phyloP scores from a whole-genome alignment of 1,140 invertebrate genomes.

The Anthonomus grandis region DNA sequence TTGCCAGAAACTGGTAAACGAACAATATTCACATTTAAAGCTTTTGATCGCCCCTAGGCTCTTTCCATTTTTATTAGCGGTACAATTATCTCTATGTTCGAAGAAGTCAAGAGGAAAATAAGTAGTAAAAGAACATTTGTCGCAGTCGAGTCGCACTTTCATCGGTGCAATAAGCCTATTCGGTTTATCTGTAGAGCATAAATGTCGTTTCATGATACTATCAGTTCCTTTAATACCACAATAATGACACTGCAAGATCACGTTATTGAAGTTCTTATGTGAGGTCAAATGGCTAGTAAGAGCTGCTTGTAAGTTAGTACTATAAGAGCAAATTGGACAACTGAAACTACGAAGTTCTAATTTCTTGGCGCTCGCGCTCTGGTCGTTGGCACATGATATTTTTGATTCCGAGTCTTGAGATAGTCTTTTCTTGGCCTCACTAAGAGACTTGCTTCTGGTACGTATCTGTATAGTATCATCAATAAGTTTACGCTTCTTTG shows the following conservation, averaged over 20 bases:
- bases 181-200: not conserved
- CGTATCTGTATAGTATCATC: no score
- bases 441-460: no score
- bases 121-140: conserved; percentile 3
- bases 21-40: conserved; percentile 12
- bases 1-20: conserved; percentile 11
- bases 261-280: not conserved
- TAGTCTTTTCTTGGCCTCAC: no score
- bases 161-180: not conserved
- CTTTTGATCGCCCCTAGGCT: not conserved
- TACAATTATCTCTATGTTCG: not conserved
- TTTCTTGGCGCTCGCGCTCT: no score
- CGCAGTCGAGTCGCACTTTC: conserved; percentile 3
- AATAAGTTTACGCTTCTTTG: no score
- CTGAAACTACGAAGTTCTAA: no score
- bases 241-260: not conserved
- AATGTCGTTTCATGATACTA: not conserved
- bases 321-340: no score
- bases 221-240: not conserved
- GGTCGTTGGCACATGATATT: no score
- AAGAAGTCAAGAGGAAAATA: not conserved
- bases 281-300: no score
- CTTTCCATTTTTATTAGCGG: not conserved
- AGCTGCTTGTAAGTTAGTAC: no score
- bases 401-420: no score